These are phyloP conservation scores for Sander lucioperca DNA, from an alignment of 2,113 vertebrate species.

Conservation along the genomic window DNA sequence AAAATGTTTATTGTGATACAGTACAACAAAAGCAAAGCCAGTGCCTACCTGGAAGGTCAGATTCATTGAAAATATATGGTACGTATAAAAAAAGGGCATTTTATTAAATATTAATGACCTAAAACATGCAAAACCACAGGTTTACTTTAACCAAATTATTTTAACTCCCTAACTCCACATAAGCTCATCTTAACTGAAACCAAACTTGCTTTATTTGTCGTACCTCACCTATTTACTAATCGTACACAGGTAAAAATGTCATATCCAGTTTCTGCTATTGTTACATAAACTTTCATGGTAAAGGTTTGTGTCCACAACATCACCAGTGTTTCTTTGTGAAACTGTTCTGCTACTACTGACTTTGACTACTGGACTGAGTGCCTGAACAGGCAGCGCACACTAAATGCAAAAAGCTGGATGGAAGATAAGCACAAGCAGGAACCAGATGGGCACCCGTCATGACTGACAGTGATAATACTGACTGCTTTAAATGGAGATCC, in stretches of 20 bases:
- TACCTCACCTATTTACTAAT: conserved; percentile 5
- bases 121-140: conserved; percentile 41
- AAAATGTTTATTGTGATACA: background rate
- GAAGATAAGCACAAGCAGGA: conserved; percentile 78
- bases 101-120: background rate
- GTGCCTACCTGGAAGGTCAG: background rate
- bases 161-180: background rate
- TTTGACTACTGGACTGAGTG: conserved; percentile 24
- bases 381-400: conserved; percentile 55
- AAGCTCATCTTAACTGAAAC: conserved; percentile 7
- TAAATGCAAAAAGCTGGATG: conserved; percentile 77
- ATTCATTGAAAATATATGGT: background rate
- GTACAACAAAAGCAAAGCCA: background rate
- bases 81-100: background rate
- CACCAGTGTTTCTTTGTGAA: conserved; percentile 4
- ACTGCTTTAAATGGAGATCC: conserved; percentile 45
- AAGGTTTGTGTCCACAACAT: conserved; percentile 3
- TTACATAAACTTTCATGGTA: background rate
- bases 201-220: background rate
- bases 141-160: background rate
- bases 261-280: background rate
- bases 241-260: background rate
- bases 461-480: conserved; percentile 46
- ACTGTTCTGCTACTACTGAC: conserved; percentile 11
- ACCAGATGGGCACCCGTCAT: conserved; percentile 65